These are phyloP conservation scores for Drosophila kokeensis DNA, from an alignment of 2,888 invertebrate genomes.

Conservation along the genomic window DNA sequence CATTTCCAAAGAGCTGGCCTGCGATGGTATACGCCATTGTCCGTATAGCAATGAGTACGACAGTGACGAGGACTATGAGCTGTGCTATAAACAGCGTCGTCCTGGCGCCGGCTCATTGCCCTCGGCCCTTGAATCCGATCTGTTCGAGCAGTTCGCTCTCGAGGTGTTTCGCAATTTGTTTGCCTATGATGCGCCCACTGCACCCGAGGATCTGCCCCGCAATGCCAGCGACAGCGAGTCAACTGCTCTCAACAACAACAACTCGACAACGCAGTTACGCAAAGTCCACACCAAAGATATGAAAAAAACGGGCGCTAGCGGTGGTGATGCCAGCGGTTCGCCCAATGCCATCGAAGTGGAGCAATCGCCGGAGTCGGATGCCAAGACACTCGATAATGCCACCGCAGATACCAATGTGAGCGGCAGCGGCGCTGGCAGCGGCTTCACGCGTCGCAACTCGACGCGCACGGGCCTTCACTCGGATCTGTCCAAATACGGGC, in stretches of 20 bases:
- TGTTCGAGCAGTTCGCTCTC: slow-evolving; percentile 83
- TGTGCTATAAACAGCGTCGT: slow-evolving; percentile 83
- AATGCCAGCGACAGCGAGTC: slow-evolving; percentile 15
- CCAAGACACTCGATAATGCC: slow-evolving; percentile 57
- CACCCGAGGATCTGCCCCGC: slow-evolving; percentile 52
- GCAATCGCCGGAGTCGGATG: slow-evolving; percentile 20
- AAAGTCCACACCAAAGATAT: slow-evolving; percentile 72
- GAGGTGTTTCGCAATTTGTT: slow-evolving; percentile 84
- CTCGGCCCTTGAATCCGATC: slow-evolving; percentile 78
- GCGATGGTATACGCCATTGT: slow-evolving; percentile 89
- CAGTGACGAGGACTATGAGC: slow-evolving; percentile 84
- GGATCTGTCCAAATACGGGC: slow-evolving; percentile 89
- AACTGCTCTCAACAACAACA: slow-evolving; percentile 21
- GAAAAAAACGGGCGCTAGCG: slow-evolving; percentile 55
- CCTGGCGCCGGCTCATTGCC: slow-evolving; percentile 76
- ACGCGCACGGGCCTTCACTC: slow-evolving; percentile 85
- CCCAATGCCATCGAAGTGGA: slow-evolving; percentile 62
- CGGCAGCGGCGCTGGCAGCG: slow-evolving; percentile 56
- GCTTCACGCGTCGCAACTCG: slow-evolving; percentile 79
- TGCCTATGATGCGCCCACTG: slow-evolving; percentile 78
- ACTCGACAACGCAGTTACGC: slow-evolving; percentile 71
- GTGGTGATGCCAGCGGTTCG: slow-evolving; percentile 43
- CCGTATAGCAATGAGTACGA: slow-evolving; percentile 88
- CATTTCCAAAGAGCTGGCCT: slow-evolving; percentile 88
- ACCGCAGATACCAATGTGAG: slow-evolving; percentile 42